These are phyloP conservation scores for Hoplodrina blanda DNA, from an alignment of 2,888 invertebrate genomes.

Conservation along the genomic window DNA sequence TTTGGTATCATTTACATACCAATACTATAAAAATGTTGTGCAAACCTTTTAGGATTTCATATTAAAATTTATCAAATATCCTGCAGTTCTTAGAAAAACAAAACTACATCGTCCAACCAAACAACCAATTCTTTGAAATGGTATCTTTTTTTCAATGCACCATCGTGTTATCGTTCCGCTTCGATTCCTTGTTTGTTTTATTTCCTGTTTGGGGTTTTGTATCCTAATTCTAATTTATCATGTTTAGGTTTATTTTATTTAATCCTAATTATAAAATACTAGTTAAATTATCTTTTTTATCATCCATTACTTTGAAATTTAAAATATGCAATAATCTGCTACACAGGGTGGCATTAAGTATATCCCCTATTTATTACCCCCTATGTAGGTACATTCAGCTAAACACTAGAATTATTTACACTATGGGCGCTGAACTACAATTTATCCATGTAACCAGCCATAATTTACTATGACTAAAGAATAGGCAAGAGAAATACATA, in stretches of 20 bases:
- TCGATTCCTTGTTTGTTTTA: constrained; percentile 32
- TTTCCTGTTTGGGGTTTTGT: constrained; percentile 31
- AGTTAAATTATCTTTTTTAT: no score
- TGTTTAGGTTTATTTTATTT: background rate
- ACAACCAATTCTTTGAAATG: constrained; percentile 46
- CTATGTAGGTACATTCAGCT: constrained; percentile 1
- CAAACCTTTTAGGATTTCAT: constrained; percentile 23
- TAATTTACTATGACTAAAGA: constrained; percentile 44
- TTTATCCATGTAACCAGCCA: constrained; percentile 10
- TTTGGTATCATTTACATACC: constrained; percentile 19
- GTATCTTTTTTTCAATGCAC: constrained; percentile 39
- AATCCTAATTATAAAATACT: background rate
- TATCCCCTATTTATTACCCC: constrained; percentile 14
- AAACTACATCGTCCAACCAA: constrained; percentile 22
- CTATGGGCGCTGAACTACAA: constrained; percentile 30
- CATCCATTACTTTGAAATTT: background rate
- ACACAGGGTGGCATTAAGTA: constrained; percentile 7
- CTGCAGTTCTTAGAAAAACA: constrained; percentile 43
- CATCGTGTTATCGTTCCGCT: constrained; percentile 49
- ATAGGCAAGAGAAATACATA: constrained; percentile 13
- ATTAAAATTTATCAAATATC: constrained; percentile 22
- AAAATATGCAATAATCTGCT: background rate
- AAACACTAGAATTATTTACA: constrained; percentile 33
- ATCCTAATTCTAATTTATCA: background rate
- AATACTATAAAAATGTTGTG: constrained; percentile 10